Conservation (phyloP, 2,113 vertebrate species). For the Varanus salvator region DNA sequence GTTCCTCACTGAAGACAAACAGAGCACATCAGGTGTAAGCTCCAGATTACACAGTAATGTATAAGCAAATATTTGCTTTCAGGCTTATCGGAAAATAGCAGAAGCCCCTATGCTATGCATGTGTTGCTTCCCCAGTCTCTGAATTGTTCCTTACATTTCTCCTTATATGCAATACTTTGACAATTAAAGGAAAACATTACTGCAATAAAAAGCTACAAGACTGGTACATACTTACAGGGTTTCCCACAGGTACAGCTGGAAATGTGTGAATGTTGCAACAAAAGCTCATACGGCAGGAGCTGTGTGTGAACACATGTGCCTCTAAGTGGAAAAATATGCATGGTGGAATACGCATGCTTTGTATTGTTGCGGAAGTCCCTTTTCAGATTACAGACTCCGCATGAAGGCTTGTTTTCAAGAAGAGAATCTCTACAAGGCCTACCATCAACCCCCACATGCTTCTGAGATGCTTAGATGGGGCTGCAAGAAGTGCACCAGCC, state of each 20-base stretch:
- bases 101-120: conserved; percentile 34
- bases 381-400: neutral
- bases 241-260: neutral
- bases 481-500: too few species aligned
- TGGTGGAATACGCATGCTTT: neutral
- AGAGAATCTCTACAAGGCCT: neutral
- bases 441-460: neutral
- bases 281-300: neutral
- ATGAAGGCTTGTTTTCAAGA: neutral
- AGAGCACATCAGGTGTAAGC: neutral
- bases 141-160: neutral
- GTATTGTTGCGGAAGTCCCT: neutral
- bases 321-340: neutral
- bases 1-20: conserved; percentile 64
- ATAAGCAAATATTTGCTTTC: conserved; percentile 31
- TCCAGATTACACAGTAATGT: conserved; percentile 48
- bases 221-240: neutral
- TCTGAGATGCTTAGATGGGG: neutral
- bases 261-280: too few species aligned
- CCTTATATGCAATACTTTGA: neutral
- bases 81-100: conserved; percentile 19
- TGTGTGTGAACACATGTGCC: neutral
- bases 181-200: neutral
- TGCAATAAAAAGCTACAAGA: neutral
- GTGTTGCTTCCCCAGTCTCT: neutral